Evolutionary conservation across 2,888 invertebrate genomes (phyloP).

Genomic region (Achlya flavicornis): DNA sequence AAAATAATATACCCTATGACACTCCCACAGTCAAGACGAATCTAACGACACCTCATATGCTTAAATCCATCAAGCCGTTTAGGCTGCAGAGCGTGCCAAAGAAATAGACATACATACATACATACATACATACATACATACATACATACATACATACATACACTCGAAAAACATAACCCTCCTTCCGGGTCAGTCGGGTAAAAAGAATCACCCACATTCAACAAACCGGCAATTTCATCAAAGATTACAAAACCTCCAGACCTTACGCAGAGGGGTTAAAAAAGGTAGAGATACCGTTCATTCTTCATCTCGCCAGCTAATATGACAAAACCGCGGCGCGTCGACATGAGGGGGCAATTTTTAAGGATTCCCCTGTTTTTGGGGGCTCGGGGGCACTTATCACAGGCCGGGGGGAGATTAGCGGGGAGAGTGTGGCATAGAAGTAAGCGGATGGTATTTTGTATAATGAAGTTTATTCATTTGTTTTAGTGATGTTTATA

Average conservation of each 20-base stretch:
- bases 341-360: slow-evolving; percentile 60
- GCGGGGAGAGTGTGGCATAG: slow-evolving; percentile 37
- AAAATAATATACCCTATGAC: too few relatives aligned
- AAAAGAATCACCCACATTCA: background rate
- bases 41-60: too few relatives aligned
- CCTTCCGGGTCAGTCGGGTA: too few relatives aligned
- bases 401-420: slow-evolving; percentile 52
- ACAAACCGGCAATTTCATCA: background rate
- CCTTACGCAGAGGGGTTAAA: slow-evolving; percentile 18
- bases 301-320: slow-evolving; percentile 33
- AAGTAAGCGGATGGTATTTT: slow-evolving; percentile 18
- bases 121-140: too few relatives aligned
- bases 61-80: too few relatives aligned
- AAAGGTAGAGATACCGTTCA: slow-evolving; percentile 14
- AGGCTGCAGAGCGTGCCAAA: too few relatives aligned
- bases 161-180: too few relatives aligned
- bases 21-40: too few relatives aligned
- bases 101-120: too few relatives aligned
- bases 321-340: slow-evolving; percentile 55
- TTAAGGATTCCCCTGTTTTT: slow-evolving; percentile 64
- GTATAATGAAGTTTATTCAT: background rate
- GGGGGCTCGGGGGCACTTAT: slow-evolving; percentile 47
- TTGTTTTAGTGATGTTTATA: background rate
- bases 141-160: too few relatives aligned
- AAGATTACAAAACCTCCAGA: background rate